Base-by-base conservation (phyloP, 2,113 vertebrate species). In the Austrofundulus limnaeus region DNA sequence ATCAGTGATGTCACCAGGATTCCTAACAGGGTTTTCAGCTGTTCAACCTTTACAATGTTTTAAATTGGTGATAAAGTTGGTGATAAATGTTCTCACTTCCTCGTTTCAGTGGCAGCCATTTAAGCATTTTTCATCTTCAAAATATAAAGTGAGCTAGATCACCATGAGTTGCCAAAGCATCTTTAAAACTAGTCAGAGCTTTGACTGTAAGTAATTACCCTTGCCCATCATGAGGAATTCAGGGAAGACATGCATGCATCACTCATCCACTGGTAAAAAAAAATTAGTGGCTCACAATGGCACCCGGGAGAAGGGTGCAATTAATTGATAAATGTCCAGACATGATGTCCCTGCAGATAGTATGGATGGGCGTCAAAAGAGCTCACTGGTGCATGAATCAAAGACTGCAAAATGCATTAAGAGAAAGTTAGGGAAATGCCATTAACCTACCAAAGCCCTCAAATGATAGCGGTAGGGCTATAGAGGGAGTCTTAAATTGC, bases 241-340 rank as follows among this genome's bases (percentile, higher is more conserved):
- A 23, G 58, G 68, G 61, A 72, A 85, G 85, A 86, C 84, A 85
- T 77, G 72, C 76, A 84, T 88, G 68, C 80, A 85, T 89, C 85
- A 85, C 66, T 88, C 84, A 85, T 84, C 85, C 81, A 78, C 51
- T 62, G 37, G 78, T 56, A 42, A 66, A 21, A 31, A 55, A 66
- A 72, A 80, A 85, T 72, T 61, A 80, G 57, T 73, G 75, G 60
- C 68, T 82, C 66, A 83, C 75, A 80, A 87, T 84, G 81, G 84
- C 81, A 83, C 84, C 73, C 78, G 83, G 74, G 83, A 91, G 80
- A 72, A 77, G 85, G 54, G 69, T 75, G 84, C 89, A 91, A 91
- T 91, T 91, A 91, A 91, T 89, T 88, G 88, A 91, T 91, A 91
- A 91, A 91, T 72, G 84, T 59, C 75, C 66, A 78, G 75, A 89